Evolutionary conservation across 2,888 invertebrate species (phyloP).

Genomic region (Odontocerum albicorne): DNA sequence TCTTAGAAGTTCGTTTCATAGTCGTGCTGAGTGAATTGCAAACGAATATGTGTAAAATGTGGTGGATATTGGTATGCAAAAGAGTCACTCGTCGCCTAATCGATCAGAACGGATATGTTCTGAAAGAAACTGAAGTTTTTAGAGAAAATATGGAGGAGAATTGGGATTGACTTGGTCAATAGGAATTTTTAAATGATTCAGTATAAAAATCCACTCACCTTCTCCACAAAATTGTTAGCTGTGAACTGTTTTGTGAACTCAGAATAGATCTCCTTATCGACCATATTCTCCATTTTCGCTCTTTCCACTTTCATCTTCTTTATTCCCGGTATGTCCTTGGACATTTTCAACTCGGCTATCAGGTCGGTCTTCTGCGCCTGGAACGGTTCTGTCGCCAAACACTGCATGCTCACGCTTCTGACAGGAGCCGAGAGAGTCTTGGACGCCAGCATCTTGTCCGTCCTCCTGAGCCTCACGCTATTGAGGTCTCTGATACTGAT

Average conservation of each 20-base stretch:
- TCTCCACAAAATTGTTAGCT: constrained; percentile 85
- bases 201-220: constrained; percentile 62
- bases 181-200: neutral
- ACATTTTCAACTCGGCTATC: constrained; percentile 90
- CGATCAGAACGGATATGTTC: too few species aligned
- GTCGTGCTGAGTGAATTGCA: too few species aligned
- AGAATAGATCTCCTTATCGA: constrained; percentile 80
- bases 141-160: too few species aligned
- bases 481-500: constrained; percentile 87
- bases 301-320: constrained; percentile 90
- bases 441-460: constrained; percentile 71
- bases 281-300: constrained; percentile 79
- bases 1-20: too few species aligned
- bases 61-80: too few species aligned
- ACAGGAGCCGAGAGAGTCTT: constrained; percentile 86
- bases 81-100: too few species aligned
- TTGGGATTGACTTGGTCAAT: too few species aligned
- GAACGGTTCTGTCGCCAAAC: constrained; percentile 70
- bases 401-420: constrained; percentile 75
- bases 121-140: too few species aligned
- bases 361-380: constrained; percentile 77
- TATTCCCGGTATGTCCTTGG: constrained; percentile 91
- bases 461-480: constrained; percentile 78
- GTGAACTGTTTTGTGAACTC: constrained; percentile 85
- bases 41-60: too few species aligned